phyloP scores from a whole-genome alignment of 2,113 vertebrate species.

The Pogona vitticeps region DNA sequence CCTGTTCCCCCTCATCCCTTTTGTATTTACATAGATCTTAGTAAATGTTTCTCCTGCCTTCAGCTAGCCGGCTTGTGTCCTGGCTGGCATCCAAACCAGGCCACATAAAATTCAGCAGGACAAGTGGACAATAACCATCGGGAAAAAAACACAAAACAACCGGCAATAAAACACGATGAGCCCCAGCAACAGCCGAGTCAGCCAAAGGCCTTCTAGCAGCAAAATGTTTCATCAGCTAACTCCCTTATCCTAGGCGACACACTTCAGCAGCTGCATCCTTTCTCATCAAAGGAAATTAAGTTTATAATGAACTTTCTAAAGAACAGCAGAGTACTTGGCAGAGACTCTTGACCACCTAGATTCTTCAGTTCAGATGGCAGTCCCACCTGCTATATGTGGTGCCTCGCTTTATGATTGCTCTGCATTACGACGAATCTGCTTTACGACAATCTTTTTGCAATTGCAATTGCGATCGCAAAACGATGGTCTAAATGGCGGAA shows the following conservation, averaged over 20 bases:
- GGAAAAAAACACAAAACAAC: background rate
- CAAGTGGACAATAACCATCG: background rate
- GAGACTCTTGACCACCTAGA: background rate
- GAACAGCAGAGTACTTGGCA: background rate
- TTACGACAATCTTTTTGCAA: too few relatives aligned
- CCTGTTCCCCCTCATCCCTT: too few relatives aligned
- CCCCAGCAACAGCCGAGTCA: background rate
- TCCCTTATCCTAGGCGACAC: background rate
- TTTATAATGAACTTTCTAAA: constrained; percentile 1
- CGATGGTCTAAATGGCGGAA: too few relatives aligned
- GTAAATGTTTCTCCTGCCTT: background rate
- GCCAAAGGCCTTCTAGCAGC: background rate
- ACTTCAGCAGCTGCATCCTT: background rate
- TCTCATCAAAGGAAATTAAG: constrained; percentile 14
- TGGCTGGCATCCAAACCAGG: background rate
- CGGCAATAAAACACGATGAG: background rate
- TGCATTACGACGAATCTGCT: too few relatives aligned
- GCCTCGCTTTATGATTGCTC: too few relatives aligned
- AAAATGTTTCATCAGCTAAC: constrained; percentile 9
- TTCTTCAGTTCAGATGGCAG: background rate
- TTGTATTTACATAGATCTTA: too few relatives aligned
- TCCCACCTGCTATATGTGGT: too few relatives aligned
- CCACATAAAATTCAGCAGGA: background rate
- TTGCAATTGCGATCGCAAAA: too few relatives aligned
- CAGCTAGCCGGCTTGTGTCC: too few relatives aligned